Evolutionary conservation across 2,797 vertebrate genomes (phyloP).

Genomic region (Microhierax caerulescens): DNA sequence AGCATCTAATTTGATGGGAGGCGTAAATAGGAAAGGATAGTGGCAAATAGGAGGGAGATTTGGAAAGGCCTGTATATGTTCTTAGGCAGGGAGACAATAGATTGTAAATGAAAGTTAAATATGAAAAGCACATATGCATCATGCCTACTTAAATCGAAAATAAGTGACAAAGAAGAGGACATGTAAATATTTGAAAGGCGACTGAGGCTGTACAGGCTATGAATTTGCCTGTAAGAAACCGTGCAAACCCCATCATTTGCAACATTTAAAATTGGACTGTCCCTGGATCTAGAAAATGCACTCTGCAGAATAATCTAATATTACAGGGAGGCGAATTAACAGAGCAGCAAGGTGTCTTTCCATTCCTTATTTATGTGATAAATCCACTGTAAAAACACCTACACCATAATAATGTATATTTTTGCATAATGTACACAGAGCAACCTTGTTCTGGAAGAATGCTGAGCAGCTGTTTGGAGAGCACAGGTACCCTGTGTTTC

Average conservation of each 20-base stretch:
- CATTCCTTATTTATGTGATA: slow-evolving; percentile 25
- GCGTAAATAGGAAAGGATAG: not conserved
- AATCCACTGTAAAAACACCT: slow-evolving; percentile 22
- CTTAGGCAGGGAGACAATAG: not conserved
- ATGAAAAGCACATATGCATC: not conserved
- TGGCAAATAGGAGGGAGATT: not conserved
- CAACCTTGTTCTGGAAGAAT: not conserved
- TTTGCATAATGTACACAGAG: not conserved
- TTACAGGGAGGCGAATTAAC: slow-evolving; percentile 5
- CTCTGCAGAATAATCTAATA: slow-evolving; percentile 10
- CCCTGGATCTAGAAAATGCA: slow-evolving; percentile 9
- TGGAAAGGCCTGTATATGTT: not conserved
- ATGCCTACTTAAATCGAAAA: not conserved
- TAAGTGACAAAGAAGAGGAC: not conserved
- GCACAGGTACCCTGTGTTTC: not conserved
- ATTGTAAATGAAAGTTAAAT: not conserved
- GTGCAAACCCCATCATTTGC: not conserved
- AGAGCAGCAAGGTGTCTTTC: slow-evolving; percentile 19
- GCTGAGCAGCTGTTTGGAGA: not conserved
- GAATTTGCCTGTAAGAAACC: not conserved
- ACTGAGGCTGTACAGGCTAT: not conserved
- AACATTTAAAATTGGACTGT: not conserved
- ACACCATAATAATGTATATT: not conserved
- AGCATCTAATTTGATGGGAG: not conserved
- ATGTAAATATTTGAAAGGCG: not conserved